Evolutionary conservation across 2,797 vertebrate species (phyloP), one percentile per base, ranked within the genome.

Genomic region (Sebastes steindachneri): DNA sequence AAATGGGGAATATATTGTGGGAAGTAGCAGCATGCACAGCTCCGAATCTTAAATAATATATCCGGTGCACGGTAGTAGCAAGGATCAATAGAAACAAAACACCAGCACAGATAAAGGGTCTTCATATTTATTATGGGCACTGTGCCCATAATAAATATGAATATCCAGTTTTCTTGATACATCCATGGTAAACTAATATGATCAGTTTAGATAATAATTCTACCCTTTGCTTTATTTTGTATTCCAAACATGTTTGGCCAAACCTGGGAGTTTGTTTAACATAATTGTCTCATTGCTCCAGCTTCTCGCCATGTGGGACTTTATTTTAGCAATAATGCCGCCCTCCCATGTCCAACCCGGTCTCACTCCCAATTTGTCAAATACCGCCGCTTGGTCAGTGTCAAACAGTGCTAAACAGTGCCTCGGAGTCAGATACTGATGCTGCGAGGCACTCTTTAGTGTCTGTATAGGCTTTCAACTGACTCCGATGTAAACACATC

Each of bases 261-360:
- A 54, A 54, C 68, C 23, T 23, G 11, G 35, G 31, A 51, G 33
- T 35, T 69, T 33, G 23, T 58, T 85, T 73, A 51, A 66, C 9
- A 33, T 41, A 28, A 62, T 68, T 68, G 21, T 75, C 48, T 9
- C 6, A 48, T 33, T 68, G 55, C 4, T 69, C 35, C 58, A 25
- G 33, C 29, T 57, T 63, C 45, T 58, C 53, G 9, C 14, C 19
- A 37, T 4, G 7, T 21, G 21, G 14, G 2, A 58, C n/a, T 48
- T 75, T 4, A 7, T 79, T 72, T 54, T 23, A 35, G 41, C 25
- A 53, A 31, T 11, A 3, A 15, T 60, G 31, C 21, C 11, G 3
- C 17, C 10, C 54, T 68, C 12, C 14, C 29, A 29, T 2, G 23
- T 60, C 62, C 45, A 51, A 51, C 45, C 45, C 8, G 0, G 0